Conservation (phyloP, 1,140 invertebrate genomes). For the Hyles euphorbiae region DNA sequence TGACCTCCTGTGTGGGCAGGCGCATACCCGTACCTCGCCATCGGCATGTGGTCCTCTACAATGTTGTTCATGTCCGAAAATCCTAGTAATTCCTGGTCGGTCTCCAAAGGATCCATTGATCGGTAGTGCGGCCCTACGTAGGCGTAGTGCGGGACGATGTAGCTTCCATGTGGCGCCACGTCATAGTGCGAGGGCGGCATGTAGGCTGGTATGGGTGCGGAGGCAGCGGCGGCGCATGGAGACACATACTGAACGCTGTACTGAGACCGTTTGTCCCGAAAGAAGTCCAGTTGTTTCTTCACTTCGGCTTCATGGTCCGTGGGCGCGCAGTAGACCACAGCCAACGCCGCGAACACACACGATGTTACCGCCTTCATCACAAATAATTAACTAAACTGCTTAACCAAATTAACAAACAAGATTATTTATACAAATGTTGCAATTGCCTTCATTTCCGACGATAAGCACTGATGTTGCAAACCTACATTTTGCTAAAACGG, state of each 20-base stretch:
- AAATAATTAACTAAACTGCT: slow-evolving; percentile 23
- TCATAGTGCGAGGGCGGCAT: slow-evolving; percentile 20
- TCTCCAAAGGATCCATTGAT: slow-evolving; percentile 24
- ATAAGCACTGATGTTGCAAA: slow-evolving; percentile 30
- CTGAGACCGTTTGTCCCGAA: slow-evolving; percentile 30
- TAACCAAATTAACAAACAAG: slow-evolving; percentile 15
- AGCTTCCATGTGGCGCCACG: slow-evolving; percentile 16
- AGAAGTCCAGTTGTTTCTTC: slow-evolving; percentile 12
- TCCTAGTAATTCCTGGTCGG: slow-evolving; percentile 36
- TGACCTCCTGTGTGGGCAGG: slow-evolving; percentile 1
- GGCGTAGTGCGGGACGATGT: slow-evolving; percentile 18
- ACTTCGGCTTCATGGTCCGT: slow-evolving; percentile 11
- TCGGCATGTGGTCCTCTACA: slow-evolving; percentile 28
- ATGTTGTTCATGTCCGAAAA: slow-evolving; percentile 42
- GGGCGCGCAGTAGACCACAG: slow-evolving; percentile 21
- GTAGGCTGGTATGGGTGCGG: slow-evolving; percentile 17
- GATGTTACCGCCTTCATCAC: slow-evolving; percentile 42
- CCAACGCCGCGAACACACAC: slow-evolving; percentile 21
- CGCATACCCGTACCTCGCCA: slow-evolving; percentile 32
- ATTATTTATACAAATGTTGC: slow-evolving; percentile 52
- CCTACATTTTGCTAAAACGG: slow-evolving; percentile 15
- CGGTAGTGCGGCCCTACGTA: slow-evolving; percentile 40
- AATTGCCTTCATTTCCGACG: slow-evolving; percentile 25
- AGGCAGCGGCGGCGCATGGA: slow-evolving; percentile 21
- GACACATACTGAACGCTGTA: slow-evolving; percentile 17